These are phyloP conservation scores for Sinocyclocheilus rhinocerous DNA, from an alignment of 2,113 vertebrate genomes.

Conservation along the genomic window DNA sequence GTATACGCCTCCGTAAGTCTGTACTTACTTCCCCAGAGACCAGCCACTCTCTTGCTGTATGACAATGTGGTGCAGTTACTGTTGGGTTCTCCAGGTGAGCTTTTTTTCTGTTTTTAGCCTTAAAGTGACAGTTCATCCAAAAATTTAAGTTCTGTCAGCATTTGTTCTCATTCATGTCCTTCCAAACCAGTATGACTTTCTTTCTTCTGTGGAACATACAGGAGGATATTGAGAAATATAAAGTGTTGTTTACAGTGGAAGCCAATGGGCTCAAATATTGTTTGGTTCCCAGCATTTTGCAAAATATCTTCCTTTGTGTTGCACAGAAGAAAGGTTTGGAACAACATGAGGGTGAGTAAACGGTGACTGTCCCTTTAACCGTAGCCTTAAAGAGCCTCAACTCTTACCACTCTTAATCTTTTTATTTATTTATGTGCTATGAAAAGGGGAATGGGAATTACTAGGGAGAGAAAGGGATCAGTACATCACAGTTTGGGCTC, in stretches of 20 bases:
- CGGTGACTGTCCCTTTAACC: neutral
- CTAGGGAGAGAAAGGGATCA: neutral
- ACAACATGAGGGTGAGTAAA: neutral
- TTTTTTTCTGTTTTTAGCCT: neutral
- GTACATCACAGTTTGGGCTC: neutral
- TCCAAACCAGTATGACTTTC: neutral
- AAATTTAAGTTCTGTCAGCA: neutral
- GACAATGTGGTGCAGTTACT: conserved; percentile 85
- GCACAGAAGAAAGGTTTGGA: neutral
- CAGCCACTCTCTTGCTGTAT: conserved; percentile 85
- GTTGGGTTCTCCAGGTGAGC: conserved; percentile 82
- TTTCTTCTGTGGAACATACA: too few species aligned
- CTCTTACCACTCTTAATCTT: neutral
- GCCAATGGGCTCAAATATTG: neutral
- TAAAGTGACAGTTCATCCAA: neutral
- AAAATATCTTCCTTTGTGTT: neutral
- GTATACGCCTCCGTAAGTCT: conserved; percentile 85
- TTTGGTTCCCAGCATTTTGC: neutral
- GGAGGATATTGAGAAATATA: neutral
- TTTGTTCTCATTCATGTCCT: neutral
- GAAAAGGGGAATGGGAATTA: neutral
- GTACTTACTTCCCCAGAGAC: conserved; percentile 81
- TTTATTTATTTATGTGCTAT: neutral
- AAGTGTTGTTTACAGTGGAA: neutral
- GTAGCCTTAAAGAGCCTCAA: neutral